Conservation (phyloP, 2,113 vertebrate genomes). For the Tenebrosternarchus preto region DNA sequence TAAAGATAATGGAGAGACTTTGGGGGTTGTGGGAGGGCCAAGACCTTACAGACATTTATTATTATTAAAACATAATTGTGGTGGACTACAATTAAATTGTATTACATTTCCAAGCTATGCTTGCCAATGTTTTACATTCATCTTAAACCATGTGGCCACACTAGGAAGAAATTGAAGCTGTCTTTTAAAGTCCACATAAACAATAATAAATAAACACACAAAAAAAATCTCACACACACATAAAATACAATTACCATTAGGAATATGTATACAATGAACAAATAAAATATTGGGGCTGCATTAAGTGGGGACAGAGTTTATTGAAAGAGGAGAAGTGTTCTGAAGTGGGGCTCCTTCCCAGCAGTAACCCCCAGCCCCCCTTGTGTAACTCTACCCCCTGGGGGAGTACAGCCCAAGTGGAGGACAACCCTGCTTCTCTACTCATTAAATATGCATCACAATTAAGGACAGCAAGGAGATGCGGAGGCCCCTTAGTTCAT, state of each 20-base stretch:
- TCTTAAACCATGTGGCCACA: not conserved
- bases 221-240: no score
- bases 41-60: not conserved
- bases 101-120: not conserved
- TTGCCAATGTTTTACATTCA: not conserved
- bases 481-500: constrained; percentile 35
- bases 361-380: constrained; percentile 24
- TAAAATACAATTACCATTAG: no score
- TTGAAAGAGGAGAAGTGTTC: constrained; percentile 30
- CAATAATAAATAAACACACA: no score
- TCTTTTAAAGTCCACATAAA: no score
- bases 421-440: constrained; percentile 43
- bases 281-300: not conserved
- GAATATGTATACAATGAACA: no score
- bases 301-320: not conserved
- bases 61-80: no score
- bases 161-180: no score
- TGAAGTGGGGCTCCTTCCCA: not conserved
- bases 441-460: constrained; percentile 57
- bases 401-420: constrained; percentile 24
- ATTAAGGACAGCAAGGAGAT: constrained; percentile 32
- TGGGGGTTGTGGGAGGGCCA: not conserved
- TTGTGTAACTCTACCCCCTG: constrained; percentile 49
- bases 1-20: constrained; percentile 33
- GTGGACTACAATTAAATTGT: not conserved